Conservation (phyloP, 2,888 invertebrate genomes). For the Odontocolon sp. region DNA sequence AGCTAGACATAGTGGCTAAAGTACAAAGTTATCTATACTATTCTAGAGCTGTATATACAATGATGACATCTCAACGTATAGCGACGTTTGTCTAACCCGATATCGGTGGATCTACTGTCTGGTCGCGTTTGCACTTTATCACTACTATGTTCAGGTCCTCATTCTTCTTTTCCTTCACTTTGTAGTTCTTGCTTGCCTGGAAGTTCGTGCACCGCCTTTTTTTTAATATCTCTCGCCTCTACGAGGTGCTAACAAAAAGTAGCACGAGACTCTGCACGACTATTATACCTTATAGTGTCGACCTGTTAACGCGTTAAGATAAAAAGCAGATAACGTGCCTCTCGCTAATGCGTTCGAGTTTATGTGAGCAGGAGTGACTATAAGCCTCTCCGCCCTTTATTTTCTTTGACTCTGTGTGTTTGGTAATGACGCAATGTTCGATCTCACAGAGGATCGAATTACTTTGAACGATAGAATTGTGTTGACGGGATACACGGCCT, state of each 20-base stretch:
- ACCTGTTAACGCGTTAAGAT: slow-evolving; percentile 47
- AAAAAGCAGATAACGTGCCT: slow-evolving; percentile 37
- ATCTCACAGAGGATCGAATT: slow-evolving; percentile 46
- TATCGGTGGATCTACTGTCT: slow-evolving; percentile 40
- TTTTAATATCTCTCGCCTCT: slow-evolving; percentile 7
- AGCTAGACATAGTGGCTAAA: not conserved
- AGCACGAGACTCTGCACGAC: not conserved
- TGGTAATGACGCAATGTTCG: slow-evolving; percentile 49
- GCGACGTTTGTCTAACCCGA: slow-evolving; percentile 21
- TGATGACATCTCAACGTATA: slow-evolving; percentile 25
- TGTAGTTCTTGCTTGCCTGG: not conserved
- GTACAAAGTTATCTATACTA: not conserved
- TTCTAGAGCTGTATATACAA: no score
- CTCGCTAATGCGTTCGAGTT: slow-evolving; percentile 53
- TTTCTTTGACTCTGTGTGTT: slow-evolving; percentile 17
- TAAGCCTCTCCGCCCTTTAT: not conserved
- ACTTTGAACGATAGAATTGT: slow-evolving; percentile 32
- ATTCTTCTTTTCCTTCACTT: not conserved
- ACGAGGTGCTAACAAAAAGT: slow-evolving; percentile 25
- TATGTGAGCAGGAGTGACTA: not conserved
- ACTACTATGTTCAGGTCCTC: not conserved
- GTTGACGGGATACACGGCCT: slow-evolving; percentile 34
- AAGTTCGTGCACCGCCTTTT: not conserved
- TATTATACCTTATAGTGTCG: slow-evolving; percentile 29
- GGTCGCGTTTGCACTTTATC: slow-evolving; percentile 28